A percentile compares a stretch with the other conserved stretches of the same genome.
Evolutionary conservation across 2,113 vertebrate genomes (phyloP).

Genomic region (Hucho hucho): DNA sequence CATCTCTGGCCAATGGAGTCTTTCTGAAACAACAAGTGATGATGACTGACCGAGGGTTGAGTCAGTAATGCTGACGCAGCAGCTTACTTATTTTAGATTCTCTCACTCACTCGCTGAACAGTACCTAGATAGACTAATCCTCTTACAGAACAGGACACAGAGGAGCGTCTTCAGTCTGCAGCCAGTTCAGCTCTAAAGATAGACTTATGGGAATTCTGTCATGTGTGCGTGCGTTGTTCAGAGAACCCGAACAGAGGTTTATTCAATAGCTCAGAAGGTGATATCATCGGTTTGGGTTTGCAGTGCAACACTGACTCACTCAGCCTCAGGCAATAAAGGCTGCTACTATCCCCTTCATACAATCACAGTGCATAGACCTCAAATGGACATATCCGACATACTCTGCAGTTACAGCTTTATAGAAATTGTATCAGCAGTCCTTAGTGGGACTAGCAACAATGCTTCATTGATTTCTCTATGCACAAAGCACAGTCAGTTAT

Average conservation of each 20-base stretch:
- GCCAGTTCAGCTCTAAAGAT: constrained; percentile 5
- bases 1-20: constrained; percentile 85
- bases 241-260: too few species aligned
- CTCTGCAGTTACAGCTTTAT: background rate
- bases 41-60: background rate
- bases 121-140: constrained; percentile 44
- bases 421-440: constrained; percentile 16
- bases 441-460: background rate
- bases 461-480: background rate
- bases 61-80: background rate
- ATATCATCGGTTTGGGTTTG: background rate
- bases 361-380: background rate
- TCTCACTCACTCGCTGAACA: constrained; percentile 28
- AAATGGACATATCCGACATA: background rate
- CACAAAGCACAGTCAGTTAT: background rate
- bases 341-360: background rate
- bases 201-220: background rate
- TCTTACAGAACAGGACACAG: constrained; percentile 45
- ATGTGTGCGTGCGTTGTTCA: background rate
- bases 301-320: background rate
- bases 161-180: background rate
- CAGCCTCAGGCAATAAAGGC: background rate
- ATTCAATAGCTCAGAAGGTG: background rate
- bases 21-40: constrained; percentile 71
- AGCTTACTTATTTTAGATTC: constrained; percentile 24